Evolutionary conservation across 2,888 invertebrate genomes (phyloP), one percentile per base, ranked within the genome.

Genomic region (Mythimna lalbum): DNA sequence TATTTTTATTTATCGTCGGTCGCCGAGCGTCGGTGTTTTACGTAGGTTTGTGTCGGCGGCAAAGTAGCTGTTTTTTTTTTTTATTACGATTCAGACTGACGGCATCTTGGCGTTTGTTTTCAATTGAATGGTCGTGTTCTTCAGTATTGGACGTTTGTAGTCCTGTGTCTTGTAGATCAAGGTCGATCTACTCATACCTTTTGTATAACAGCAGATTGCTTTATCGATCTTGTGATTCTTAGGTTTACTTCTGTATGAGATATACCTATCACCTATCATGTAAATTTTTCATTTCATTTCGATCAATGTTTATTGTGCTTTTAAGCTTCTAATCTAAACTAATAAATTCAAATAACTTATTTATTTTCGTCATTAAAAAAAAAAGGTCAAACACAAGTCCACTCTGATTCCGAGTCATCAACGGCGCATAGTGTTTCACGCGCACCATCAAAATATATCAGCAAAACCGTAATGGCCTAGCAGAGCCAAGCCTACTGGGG

Each of bases 1-100:
- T 88, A 88, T 92, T 93, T 94, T 94, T 95, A 93, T 94, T 94
- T 92, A 92, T 91, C 83, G 88, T 84, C 80, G 76, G 81, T 73
- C 89, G 90, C 88, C 86, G 91, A 60, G 65, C 76, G 56, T 67
- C 73, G 69, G 64, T 77, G 84, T 86, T 91, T 90, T 78, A 86
- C 86, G 79, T 72, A 68, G 76, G 78, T 81, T 84, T 73, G 62
- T 77, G 79, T 82, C 81, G 74, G 63, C 63, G 62, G 83, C 57
- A 66, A 57, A 73, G 84, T 69, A 73, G 80, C 81, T 78, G 79
- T 80, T 50, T 69, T 66, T 73, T 66, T n/a, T 73, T 74, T 74
- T 77, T 72, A 59, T 60, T 65, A 33, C n/a, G 17, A 55, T 71
- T 73, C 27, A 56, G 55, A 63, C 47, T 67, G 70, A 75, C 52